These are phyloP conservation scores for Campopleginae sp. DNA, from an alignment of 2,888 invertebrate species.

Conservation along the genomic window DNA sequence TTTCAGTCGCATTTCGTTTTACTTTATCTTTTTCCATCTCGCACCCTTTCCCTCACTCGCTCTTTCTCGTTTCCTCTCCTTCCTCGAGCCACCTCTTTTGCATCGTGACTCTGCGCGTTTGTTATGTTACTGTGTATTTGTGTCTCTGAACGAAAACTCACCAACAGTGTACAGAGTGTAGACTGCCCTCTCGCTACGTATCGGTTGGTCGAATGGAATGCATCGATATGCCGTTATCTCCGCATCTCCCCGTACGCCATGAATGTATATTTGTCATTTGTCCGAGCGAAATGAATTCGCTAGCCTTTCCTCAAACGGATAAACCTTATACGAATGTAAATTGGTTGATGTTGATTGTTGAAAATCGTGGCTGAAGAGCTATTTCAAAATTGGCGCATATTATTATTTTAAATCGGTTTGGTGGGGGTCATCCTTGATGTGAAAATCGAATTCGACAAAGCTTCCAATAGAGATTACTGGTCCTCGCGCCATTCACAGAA, in stretches of 20 bases:
- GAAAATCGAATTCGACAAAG: slow-evolving; percentile 30
- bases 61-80: slow-evolving; percentile 22
- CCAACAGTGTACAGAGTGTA: slow-evolving; percentile 4
- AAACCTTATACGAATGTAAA: slow-evolving; percentile 3
- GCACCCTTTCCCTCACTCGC: neutral
- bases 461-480: slow-evolving; percentile 53
- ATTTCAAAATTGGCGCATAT: neutral
- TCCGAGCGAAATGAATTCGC: neutral
- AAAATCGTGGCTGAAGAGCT: neutral
- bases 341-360: neutral
- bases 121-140: slow-evolving; percentile 47
- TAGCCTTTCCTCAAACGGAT: neutral
- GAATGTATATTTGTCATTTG: neutral
- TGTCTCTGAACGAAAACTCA: slow-evolving; percentile 32
- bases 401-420: slow-evolving; percentile 7
- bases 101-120: slow-evolving; percentile 38
- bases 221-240: slow-evolving; percentile 9
- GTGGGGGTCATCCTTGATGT: neutral
- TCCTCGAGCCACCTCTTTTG: slow-evolving; percentile 5
- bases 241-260: neutral
- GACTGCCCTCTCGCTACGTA: slow-evolving; percentile 44
- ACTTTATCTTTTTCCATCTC: slow-evolving; percentile 21
- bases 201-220: slow-evolving; percentile 27
- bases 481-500: slow-evolving; percentile 41
- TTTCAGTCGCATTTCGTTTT: slow-evolving; percentile 70